Conservation (phyloP, 2,797 vertebrate species). For the Eptatretus atami region DNA sequence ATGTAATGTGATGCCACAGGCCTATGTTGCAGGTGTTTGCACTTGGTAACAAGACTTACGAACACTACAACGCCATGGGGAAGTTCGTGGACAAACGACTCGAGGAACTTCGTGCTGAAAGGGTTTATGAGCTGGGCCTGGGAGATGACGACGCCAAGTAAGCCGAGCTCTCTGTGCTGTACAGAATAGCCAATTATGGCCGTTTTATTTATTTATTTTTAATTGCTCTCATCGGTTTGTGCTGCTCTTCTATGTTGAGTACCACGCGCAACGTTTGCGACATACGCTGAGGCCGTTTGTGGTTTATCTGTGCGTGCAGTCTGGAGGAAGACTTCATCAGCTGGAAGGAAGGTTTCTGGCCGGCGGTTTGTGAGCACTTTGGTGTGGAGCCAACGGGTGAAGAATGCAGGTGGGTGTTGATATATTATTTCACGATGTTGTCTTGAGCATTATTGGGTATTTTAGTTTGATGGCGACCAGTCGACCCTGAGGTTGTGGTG, state of each 20-base stretch:
- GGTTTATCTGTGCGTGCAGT: slow-evolving; percentile 14
- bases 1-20: too few species aligned
- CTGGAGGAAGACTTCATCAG: slow-evolving; percentile 86
- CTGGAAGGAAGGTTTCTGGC: slow-evolving; percentile 97
- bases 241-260: too few species aligned
- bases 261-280: background rate
- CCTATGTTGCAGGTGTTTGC: slow-evolving; percentile 38
- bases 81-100: slow-evolving; percentile 70
- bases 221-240: background rate
- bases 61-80: slow-evolving; percentile 90
- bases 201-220: background rate
- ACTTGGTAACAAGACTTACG: slow-evolving; percentile 88
- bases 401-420: slow-evolving; percentile 38
- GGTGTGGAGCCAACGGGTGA: slow-evolving; percentile 79
- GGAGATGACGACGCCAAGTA: slow-evolving; percentile 84
- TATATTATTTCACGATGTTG: too few species aligned
- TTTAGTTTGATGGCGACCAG: too few species aligned
- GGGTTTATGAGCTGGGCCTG: slow-evolving; percentile 66
- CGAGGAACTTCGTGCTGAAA: slow-evolving; percentile 46
- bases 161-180: slow-evolving; percentile 15
- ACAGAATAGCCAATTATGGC: too few species aligned
- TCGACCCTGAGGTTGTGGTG: too few species aligned
- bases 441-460: too few species aligned
- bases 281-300: background rate
- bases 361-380: slow-evolving; percentile 71